These are phyloP conservation scores for Dolichoris vasculosae DNA, from an alignment of 1,140 invertebrate species.

Conservation along the genomic window DNA sequence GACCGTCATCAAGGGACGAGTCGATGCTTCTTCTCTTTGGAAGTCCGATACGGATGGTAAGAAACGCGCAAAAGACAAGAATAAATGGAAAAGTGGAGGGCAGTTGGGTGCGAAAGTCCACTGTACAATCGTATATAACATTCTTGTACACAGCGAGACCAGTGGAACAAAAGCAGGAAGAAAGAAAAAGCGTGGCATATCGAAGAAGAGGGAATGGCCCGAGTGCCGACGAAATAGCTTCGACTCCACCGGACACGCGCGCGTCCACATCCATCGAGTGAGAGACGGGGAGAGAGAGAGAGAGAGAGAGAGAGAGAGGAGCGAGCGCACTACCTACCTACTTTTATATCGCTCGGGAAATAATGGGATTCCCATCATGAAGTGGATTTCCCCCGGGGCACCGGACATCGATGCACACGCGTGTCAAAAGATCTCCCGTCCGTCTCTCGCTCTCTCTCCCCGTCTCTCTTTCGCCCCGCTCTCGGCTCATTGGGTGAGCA, in stretches of 20 bases:
- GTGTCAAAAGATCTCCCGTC: slow-evolving; percentile 71
- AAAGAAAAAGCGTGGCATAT: slow-evolving; percentile 28
- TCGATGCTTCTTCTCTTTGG: no score
- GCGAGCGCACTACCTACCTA: slow-evolving; percentile 64
- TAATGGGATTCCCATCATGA: slow-evolving; percentile 76
- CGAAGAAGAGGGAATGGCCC: slow-evolving; percentile 51
- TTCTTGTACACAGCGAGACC: neutral
- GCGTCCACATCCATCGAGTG: no score
- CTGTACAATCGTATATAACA: neutral
- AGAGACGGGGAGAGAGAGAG: slow-evolving; percentile 37
- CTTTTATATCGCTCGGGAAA: slow-evolving; percentile 74
- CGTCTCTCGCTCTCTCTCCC: slow-evolving; percentile 1
- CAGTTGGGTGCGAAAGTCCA: neutral
- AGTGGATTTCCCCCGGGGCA: slow-evolving; percentile 74
- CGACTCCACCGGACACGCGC: slow-evolving; percentile 31
- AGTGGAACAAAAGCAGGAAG: neutral
- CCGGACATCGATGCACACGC: slow-evolving; percentile 69
- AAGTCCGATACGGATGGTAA: no score
- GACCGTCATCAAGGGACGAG: neutral
- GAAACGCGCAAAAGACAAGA: neutral
- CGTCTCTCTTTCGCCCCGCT: slow-evolving; percentile 1
- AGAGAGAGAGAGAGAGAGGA: slow-evolving; percentile 8
- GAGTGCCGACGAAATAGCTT: slow-evolving; percentile 59
- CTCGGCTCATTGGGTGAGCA: neutral
- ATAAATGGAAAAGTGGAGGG: slow-evolving; percentile 34